Evolutionary conservation across 2,113 vertebrate species (phyloP).

Genomic region (Apaloderma vittatum): DNA sequence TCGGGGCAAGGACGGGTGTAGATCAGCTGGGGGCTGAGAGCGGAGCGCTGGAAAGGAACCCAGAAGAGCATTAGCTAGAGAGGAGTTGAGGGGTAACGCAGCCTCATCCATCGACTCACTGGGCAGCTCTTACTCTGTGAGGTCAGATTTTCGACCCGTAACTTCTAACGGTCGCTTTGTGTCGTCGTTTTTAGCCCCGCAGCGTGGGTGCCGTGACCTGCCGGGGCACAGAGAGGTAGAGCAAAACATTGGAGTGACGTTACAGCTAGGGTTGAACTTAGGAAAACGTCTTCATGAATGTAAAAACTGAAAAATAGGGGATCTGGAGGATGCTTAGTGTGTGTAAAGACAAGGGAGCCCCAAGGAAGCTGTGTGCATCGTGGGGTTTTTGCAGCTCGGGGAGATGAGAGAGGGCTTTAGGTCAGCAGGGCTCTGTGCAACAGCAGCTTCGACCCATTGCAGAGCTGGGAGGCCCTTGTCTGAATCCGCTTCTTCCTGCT

Average conservation of each 20-base stretch:
- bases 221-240: neutral
- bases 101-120: neutral
- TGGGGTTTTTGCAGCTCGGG: neutral
- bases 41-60: neutral
- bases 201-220: neutral
- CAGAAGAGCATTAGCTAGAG: neutral
- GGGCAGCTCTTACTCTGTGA: neutral
- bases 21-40: neutral
- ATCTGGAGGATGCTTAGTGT: neutral
- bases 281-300: neutral
- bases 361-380: rapidly evolving
- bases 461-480: neutral
- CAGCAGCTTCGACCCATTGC: neutral
- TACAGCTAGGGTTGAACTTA: neutral
- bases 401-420: neutral
- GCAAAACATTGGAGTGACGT: neutral
- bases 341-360: rapidly evolving
- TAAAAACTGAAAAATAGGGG: rapidly evolving
- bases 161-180: rapidly evolving
- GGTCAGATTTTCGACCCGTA: neutral
- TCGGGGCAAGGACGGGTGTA: neutral
- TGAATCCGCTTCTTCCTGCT: neutral
- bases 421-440: neutral
- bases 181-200: rapidly evolving
- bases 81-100: neutral